Evolutionary conservation across 2,113 vertebrate species (phyloP).

Genomic region (Rhabdomys dilectus): DNA sequence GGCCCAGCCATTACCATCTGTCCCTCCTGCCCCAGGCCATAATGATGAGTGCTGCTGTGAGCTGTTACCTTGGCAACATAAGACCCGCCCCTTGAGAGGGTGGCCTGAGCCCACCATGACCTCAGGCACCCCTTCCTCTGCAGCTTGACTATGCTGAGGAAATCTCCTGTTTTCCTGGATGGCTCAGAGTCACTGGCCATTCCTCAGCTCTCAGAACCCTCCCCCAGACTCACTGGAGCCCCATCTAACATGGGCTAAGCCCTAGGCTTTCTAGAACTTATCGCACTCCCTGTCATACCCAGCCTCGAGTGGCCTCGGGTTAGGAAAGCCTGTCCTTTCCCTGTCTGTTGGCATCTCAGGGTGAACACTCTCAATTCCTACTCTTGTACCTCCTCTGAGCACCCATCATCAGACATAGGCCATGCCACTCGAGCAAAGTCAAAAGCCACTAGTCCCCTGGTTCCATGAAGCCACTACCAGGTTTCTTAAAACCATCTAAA

Average conservation of each 20-base stretch:
- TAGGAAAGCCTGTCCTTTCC: background rate
- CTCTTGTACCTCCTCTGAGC: background rate
- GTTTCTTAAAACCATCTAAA: background rate
- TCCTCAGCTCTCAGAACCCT: background rate
- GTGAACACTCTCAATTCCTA: rapidly evolving
- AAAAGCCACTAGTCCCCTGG: no score
- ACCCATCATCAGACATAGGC: background rate
- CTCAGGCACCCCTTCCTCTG: background rate
- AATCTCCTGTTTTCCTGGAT: background rate
- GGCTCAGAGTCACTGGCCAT: rapidly evolving
- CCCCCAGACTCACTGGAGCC: background rate
- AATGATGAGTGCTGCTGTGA: background rate
- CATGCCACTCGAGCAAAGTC: background rate
- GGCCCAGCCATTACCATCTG: background rate
- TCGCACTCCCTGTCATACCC: background rate
- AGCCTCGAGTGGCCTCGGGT: background rate
- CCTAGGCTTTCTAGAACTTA: background rate
- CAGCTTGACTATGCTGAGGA: background rate
- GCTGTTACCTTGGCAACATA: background rate
- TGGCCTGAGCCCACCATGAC: background rate
- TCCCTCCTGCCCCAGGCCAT: background rate
- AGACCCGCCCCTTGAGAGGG: background rate
- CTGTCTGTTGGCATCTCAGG: background rate
- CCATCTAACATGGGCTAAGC: background rate
- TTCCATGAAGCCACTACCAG: rapidly evolving